A percentile compares a stretch with the other conserved stretches of the same genome.
Evolutionary conservation across 2,888 invertebrate species (phyloP).

Genomic region (Andrena haemorrhoa): DNA sequence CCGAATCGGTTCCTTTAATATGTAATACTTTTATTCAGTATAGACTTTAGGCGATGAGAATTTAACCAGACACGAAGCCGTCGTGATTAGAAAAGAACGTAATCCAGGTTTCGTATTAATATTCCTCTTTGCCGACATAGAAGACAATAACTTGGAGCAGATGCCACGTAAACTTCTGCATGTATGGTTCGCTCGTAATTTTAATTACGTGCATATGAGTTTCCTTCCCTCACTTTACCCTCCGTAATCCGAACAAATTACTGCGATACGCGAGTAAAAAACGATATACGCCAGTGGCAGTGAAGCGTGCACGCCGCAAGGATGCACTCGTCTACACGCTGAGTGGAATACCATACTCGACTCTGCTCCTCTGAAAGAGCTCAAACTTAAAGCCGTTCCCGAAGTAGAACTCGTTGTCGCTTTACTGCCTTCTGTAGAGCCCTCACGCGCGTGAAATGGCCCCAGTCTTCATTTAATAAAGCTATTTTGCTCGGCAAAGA

Average conservation of each 20-base stretch:
- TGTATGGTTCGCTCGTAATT: neutral
- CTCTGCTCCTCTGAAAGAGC: conserved; percentile 90
- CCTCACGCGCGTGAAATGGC: conserved; percentile 87
- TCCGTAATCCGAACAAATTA: neutral
- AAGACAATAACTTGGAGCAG: neutral
- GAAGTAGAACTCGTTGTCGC: conserved; percentile 93
- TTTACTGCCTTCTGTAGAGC: conserved; percentile 89
- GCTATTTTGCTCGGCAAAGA: conserved; percentile 19
- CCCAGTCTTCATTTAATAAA: conserved; percentile 33
- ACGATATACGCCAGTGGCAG: conserved; percentile 23
- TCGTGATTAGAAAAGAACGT: neutral
- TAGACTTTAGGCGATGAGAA: neutral
- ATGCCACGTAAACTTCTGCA: neutral
- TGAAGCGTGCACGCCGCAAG: conserved; percentile 29
- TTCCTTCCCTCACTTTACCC: neutral
- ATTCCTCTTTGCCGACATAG: neutral
- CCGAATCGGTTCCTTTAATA: conserved; percentile 33
- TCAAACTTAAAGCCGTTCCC: conserved; percentile 96
- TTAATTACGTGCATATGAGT: conserved; percentile 7
- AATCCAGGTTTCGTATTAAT: neutral
- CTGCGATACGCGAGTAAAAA: conserved; percentile 4
- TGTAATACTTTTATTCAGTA: neutral
- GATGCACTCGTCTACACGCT: conserved; percentile 89
- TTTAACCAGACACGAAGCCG: neutral
- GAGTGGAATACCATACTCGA: conserved; percentile 86